Conservation (phyloP, 2,113 vertebrate species). For the Marcusenius ussheri region DNA sequence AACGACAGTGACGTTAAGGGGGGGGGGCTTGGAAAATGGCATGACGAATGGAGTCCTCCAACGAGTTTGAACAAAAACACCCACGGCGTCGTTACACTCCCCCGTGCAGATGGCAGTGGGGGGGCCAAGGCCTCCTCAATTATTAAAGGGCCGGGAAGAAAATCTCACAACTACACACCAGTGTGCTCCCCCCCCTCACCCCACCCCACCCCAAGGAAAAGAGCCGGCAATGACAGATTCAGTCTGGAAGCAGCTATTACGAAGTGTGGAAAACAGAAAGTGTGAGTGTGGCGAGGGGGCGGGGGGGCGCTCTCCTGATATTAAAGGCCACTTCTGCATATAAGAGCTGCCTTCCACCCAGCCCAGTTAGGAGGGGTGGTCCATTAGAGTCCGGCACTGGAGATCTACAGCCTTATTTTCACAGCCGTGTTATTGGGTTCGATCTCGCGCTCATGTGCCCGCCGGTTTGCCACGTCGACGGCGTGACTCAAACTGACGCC, state of each 20-base stretch:
- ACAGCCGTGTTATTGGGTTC: neutral
- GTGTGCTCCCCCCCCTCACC: neutral
- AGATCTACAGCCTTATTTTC: neutral
- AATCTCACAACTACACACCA: neutral
- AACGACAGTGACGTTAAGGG: neutral
- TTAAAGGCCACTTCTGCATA: neutral
- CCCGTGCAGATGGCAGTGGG: neutral
- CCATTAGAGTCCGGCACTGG: neutral
- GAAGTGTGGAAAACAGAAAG: neutral
- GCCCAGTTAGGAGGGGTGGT: neutral
- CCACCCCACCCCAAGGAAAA: neutral
- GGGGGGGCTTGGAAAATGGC: neutral
- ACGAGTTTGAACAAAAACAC: neutral
- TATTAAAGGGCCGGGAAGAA: conserved; percentile 8
- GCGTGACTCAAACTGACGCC: neutral
- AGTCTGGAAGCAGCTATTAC: conserved; percentile 1
- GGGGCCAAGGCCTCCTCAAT: neutral
- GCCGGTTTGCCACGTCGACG: neutral
- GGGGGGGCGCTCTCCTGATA: neutral
- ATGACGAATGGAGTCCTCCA: neutral
- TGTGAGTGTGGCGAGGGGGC: neutral
- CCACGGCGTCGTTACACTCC: neutral
- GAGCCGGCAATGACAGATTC: neutral
- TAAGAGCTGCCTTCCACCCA: neutral
- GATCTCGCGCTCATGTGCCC: neutral